Percentiles rank a stretch among this genome's conserved stretches.
These are phyloP conservation scores for Falcaria lacertinaria DNA, from an alignment of 2,888 invertebrate species.

Conservation along the genomic window DNA sequence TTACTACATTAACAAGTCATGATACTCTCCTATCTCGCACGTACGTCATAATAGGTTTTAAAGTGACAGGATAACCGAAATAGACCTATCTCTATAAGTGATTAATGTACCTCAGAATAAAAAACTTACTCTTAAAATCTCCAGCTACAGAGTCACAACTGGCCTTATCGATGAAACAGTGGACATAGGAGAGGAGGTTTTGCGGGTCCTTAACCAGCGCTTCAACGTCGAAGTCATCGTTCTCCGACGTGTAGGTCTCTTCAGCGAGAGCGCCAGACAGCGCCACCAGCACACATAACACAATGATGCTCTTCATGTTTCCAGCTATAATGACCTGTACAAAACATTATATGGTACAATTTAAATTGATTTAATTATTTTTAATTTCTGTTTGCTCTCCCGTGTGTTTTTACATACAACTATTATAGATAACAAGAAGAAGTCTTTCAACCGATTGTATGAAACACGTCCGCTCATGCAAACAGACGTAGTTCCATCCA, in stretches of 20 bases:
- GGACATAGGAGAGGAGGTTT: conserved; percentile 27
- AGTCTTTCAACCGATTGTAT: too few relatives aligned
- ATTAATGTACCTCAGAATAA: background rate
- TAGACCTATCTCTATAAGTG: too few relatives aligned
- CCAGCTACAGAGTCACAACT: conserved; percentile 31
- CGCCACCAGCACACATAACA: conserved; percentile 30
- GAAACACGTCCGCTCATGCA: too few relatives aligned
- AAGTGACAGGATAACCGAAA: too few relatives aligned
- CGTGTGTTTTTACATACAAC: too few relatives aligned
- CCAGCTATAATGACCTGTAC: background rate
- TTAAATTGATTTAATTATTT: too few relatives aligned
- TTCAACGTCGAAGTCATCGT: conserved; percentile 54
- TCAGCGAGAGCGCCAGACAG: conserved; percentile 26
- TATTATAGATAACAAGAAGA: too few relatives aligned
- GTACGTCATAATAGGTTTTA: too few relatives aligned
- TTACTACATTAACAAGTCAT: too few relatives aligned
- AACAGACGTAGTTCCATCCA: too few relatives aligned
- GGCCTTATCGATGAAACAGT: conserved; percentile 47
- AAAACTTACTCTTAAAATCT: conserved; percentile 54
- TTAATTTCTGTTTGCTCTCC: too few relatives aligned
- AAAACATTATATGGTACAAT: background rate
- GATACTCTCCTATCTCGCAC: too few relatives aligned
- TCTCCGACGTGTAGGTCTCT: conserved; percentile 44
- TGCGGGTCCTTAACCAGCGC: conserved; percentile 27
- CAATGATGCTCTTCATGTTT: conserved; percentile 37